Conservation (phyloP, 2,113 vertebrate genomes). For the Pristiophorus japonicus region DNA sequence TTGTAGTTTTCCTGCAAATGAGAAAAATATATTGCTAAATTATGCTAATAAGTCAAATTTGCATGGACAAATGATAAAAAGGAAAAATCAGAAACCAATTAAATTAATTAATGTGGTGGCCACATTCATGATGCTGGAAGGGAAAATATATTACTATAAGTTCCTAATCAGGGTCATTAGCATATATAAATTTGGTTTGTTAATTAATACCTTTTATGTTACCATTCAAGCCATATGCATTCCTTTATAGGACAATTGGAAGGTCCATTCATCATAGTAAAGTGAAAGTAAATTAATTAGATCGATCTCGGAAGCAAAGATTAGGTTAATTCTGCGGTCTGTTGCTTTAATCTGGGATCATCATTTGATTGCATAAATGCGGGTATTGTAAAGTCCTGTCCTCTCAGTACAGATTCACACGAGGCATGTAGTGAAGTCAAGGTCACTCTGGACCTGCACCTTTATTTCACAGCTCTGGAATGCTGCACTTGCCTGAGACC, state of each 20-base stretch:
- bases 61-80: neutral
- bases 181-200: neutral
- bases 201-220: neutral
- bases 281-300: conserved; percentile 17
- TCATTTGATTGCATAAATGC: neutral
- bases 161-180: neutral
- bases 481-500: too few relatives aligned
- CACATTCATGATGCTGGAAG: neutral
- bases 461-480: too few relatives aligned
- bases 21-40: neutral
- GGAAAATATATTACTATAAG: neutral
- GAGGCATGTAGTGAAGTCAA: too few relatives aligned
- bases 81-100: neutral
- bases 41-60: neutral
- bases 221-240: neutral
- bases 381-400: too few relatives aligned
- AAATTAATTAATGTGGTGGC: neutral
- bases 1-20: neutral
- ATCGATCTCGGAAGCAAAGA: neutral
- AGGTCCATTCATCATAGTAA: neutral
- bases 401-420: too few relatives aligned
- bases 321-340: neutral
- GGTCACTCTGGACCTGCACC: too few relatives aligned
- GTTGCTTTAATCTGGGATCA: neutral
- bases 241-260: neutral